phyloP scores from a whole-genome alignment of 2,888 invertebrate species.

The Eupithecia abbreviata region DNA sequence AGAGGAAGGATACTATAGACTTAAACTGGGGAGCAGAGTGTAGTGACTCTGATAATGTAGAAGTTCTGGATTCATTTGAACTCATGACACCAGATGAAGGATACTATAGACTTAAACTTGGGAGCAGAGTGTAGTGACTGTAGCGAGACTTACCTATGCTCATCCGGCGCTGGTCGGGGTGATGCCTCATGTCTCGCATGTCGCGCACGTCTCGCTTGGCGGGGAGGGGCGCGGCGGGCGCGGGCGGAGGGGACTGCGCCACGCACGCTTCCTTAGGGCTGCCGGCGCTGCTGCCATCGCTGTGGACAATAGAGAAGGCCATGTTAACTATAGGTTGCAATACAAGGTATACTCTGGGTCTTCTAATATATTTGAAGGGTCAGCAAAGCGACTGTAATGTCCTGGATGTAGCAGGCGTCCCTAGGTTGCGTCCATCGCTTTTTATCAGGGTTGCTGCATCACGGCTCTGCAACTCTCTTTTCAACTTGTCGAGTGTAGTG shows the following conservation, averaged over 20 bases:
- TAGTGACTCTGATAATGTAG: too few relatives aligned
- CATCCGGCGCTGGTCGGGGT: slow-evolving; percentile 56
- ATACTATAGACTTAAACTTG: not conserved
- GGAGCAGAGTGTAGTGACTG: not conserved
- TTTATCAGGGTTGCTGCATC: too few relatives aligned
- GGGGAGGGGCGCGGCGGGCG: slow-evolving; percentile 48
- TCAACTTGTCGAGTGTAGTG: too few relatives aligned
- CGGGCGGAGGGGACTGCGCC: slow-evolving; percentile 73
- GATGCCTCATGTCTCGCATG: slow-evolving; percentile 36
- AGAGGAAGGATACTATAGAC: too few relatives aligned
- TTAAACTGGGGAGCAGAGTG: too few relatives aligned
- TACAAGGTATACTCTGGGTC: not conserved
- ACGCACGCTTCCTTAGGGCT: slow-evolving; percentile 79
- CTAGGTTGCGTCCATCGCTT: too few relatives aligned
- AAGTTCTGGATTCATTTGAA: too few relatives aligned
- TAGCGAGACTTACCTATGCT: slow-evolving; percentile 56
- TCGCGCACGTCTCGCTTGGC: slow-evolving; percentile 58
- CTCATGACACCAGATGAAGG: too few relatives aligned
- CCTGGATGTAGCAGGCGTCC: too few relatives aligned
- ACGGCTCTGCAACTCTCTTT: too few relatives aligned
- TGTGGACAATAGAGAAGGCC: slow-evolving; percentile 48
- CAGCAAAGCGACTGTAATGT: too few relatives aligned
- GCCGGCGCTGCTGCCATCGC: slow-evolving; percentile 80
- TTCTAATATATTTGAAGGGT: too few relatives aligned
- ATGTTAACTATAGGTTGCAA: not conserved